These are phyloP conservation scores for Chascanopsetta lugubris DNA, from an alignment of 2,113 vertebrate species.

Conservation along the genomic window DNA sequence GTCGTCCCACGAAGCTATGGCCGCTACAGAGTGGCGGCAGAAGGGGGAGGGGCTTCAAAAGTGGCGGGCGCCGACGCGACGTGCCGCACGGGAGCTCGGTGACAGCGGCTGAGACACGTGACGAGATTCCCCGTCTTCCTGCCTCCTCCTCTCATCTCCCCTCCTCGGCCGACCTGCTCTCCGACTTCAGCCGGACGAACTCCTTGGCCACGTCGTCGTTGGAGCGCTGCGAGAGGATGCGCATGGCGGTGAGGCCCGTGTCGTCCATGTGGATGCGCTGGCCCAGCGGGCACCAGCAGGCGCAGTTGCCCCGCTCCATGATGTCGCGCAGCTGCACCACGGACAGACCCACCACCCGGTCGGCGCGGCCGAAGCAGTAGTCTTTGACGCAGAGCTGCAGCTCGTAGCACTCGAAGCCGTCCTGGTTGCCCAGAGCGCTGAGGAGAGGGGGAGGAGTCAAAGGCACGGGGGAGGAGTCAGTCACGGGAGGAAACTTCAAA, in stretches of 20 bases:
- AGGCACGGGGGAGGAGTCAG: background rate
- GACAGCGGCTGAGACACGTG: slow-evolving; percentile 50
- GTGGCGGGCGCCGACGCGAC: background rate
- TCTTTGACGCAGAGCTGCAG: slow-evolving; percentile 97
- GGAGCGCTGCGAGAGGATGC: slow-evolving; percentile 97
- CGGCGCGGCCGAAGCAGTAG: slow-evolving; percentile 97
- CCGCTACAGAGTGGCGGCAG: too few species aligned
- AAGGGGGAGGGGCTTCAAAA: background rate
- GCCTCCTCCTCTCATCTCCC: slow-evolving; percentile 88
- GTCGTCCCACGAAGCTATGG: slow-evolving; percentile 14
- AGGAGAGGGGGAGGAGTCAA: background rate
- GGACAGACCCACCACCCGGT: slow-evolving; percentile 90
- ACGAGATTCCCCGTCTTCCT: background rate
- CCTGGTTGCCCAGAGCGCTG: slow-evolving; percentile 93
- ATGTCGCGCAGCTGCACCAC: slow-evolving; percentile 93
- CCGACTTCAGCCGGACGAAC: slow-evolving; percentile 96
- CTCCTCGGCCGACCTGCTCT: slow-evolving; percentile 92
- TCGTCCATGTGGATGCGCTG: slow-evolving; percentile 93
- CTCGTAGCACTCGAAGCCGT: slow-evolving; percentile 93
- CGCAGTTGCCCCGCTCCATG: slow-evolving; percentile 89
- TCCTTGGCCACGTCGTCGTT: slow-evolving; percentile 97
- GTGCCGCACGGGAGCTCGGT: slow-evolving; percentile 9
- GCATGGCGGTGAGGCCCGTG: slow-evolving; percentile 92
- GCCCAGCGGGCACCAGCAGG: slow-evolving; percentile 94
- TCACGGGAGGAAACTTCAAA: too few species aligned